Percentiles rank a stretch among this genome's conserved stretches.
Evolutionary conservation across 2,797 vertebrate genomes (phyloP).

Genomic region (Scolopax rusticola): DNA sequence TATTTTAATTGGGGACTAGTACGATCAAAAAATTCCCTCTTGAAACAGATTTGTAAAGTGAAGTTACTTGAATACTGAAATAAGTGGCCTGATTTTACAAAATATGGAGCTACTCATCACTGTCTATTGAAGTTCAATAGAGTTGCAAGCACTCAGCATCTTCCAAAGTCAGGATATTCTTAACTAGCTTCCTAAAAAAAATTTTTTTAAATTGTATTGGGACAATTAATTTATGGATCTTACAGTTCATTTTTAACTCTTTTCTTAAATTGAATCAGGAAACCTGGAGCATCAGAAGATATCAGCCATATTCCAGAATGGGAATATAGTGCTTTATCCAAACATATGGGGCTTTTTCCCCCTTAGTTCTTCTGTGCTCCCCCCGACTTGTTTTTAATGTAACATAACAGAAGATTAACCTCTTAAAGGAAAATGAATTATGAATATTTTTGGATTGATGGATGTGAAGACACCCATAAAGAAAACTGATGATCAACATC

Average conservation of each 20-base stretch:
- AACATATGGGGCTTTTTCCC: background rate
- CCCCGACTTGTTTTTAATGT: background rate
- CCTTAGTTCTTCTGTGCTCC: background rate
- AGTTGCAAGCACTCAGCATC: conserved; percentile 27
- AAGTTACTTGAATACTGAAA: conserved; percentile 58
- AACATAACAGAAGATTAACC: background rate
- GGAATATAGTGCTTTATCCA: background rate
- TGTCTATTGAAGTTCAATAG: conserved; percentile 55
- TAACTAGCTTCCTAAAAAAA: background rate
- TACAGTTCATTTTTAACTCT: background rate
- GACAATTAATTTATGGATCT: conserved; percentile 13
- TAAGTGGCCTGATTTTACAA: conserved; percentile 72
- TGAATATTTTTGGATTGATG: background rate
- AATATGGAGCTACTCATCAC: conserved; percentile 45
- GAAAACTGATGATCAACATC: background rate
- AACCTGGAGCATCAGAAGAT: background rate
- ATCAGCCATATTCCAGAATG: background rate
- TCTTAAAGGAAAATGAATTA: background rate
- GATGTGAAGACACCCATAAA: background rate
- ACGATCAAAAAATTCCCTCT: conserved; percentile 54
- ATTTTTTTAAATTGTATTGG: background rate
- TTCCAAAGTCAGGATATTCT: conserved; percentile 50
- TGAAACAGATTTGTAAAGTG: conserved; percentile 60
- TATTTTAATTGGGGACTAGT: conserved; percentile 53
- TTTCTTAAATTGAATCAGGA: background rate